phyloP scores from a whole-genome alignment of 2,797 vertebrate genomes.

The Anomalospiza imberbis region DNA sequence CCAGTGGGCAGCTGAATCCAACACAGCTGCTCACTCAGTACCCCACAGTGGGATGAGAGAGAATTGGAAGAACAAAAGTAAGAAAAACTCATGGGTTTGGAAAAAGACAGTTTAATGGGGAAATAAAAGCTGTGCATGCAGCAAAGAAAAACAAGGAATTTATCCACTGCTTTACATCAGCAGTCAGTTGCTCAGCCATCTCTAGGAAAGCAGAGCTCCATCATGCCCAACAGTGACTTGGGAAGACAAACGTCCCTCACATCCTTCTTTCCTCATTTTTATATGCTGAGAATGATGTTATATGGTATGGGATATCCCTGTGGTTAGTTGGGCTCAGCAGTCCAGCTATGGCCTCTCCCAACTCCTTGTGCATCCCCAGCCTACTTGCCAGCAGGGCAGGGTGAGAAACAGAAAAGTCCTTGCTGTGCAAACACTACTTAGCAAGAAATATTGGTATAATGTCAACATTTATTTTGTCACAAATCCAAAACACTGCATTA shows the following conservation, averaged over 20 bases:
- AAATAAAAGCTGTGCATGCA: background rate
- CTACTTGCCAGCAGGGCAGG: background rate
- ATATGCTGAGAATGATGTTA: background rate
- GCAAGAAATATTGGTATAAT: background rate
- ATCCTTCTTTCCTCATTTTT: background rate
- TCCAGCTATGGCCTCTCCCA: background rate
- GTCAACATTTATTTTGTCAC: background rate
- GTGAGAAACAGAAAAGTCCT: background rate
- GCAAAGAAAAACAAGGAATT: background rate
- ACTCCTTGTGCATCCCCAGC: background rate
- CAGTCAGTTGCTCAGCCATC: background rate
- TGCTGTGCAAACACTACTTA: background rate
- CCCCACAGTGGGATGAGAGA: background rate
- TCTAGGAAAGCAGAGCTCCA: background rate
- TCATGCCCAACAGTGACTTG: background rate
- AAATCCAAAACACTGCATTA: background rate
- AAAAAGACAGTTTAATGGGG: background rate
- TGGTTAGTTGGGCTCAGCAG: background rate
- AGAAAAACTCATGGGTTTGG: background rate
- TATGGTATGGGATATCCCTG: background rate
- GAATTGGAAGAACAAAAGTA: background rate
- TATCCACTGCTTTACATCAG: background rate
- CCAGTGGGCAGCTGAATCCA: background rate
- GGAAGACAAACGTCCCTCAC: accelerated
- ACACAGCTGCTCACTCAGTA: background rate